Evolutionary conservation across 1,140 invertebrate genomes (phyloP), one percentile per base, ranked within the genome.

Genomic region (Sarcophaga peregrina): DNA sequence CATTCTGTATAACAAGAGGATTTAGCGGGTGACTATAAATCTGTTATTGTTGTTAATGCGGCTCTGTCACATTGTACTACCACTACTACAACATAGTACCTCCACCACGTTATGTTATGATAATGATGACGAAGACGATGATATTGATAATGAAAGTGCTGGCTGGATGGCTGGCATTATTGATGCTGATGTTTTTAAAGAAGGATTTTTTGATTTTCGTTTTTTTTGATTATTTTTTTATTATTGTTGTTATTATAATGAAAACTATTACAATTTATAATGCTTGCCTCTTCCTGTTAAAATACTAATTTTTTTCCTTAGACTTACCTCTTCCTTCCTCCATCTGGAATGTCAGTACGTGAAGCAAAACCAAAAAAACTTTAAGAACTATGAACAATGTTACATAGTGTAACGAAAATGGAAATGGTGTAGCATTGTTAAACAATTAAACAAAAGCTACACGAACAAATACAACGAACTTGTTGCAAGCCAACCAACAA

Each of bases 231-330:
- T 9, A 52, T 52, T 10, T 52, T 10, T 13, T 13, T 62, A n/a
- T 62, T 62, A 62, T 62, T 62, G 15, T 68, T 68, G 20, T 68
- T 68, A 68, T 68, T 68, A 58, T 58, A 20, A 68, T 68, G 7
- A 68, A 68, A 68, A 68, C 62, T 68, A 68, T n/a, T 25, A 68
- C 62, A 68, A 68, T 68, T 68, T 68, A 68, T 25, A 68, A 68
- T 68, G 62, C 17, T 68, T 68, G 62, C 20, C 62, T 68, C 20
- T 20, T 68, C n/a, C 20, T 20, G 62, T 68, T 20, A 20, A 20
- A 68, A 68, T 17, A 68, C 62, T 20, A 68, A 68, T 68, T 68
- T 68, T n/a, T 68, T 68, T 58, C 54, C 54, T 68, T 68, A 9
- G 13, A 5, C 62, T 68, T 68, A 9, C 62, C 20, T 68, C 58